Percentiles rank a stretch among this genome's conserved stretches.
These are phyloP conservation scores for Parambassis ranga DNA, from an alignment of 2,797 vertebrate species.

Conservation along the genomic window DNA sequence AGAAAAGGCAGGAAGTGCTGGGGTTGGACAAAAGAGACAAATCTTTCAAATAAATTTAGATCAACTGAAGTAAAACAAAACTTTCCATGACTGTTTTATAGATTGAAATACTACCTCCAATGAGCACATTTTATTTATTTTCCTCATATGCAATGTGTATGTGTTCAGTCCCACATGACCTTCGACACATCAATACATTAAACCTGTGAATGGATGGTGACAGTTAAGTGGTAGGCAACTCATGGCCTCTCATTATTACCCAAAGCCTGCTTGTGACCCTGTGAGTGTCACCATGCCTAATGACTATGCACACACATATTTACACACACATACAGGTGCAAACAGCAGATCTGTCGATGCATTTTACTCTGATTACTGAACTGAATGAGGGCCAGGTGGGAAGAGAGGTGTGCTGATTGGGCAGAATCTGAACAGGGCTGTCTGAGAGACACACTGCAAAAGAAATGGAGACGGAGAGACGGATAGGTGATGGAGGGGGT, in stretches of 20 bases:
- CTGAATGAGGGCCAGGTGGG: slow-evolving; percentile 73
- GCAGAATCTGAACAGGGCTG: slow-evolving; percentile 64
- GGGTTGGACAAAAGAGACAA: too few relatives aligned
- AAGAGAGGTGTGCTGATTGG: slow-evolving; percentile 81
- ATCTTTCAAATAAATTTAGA: too few relatives aligned
- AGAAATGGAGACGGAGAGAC: slow-evolving; percentile 36
- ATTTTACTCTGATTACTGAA: slow-evolving; percentile 74
- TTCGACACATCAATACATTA: slow-evolving; percentile 29
- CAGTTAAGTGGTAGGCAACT: slow-evolving; percentile 60
- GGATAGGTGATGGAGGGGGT: background rate
- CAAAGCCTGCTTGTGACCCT: slow-evolving; percentile 53
- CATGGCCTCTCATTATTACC: slow-evolving; percentile 58
- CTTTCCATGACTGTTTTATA: background rate
- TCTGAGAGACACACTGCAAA: slow-evolving; percentile 12
- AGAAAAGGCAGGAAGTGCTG: too few relatives aligned
- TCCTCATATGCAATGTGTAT: background rate
- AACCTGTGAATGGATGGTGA: slow-evolving; percentile 52
- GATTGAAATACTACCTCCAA: background rate
- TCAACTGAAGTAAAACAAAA: too few relatives aligned
- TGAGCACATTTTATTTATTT: background rate
- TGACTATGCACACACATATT: slow-evolving; percentile 20
- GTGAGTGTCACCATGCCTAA: slow-evolving; percentile 59
- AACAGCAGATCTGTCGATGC: slow-evolving; percentile 61
- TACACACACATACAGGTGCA: slow-evolving; percentile 12
- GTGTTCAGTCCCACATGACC: slow-evolving; percentile 19